Conservation (phyloP, 2,888 invertebrate genomes). For the Pegoplata infirma region DNA sequence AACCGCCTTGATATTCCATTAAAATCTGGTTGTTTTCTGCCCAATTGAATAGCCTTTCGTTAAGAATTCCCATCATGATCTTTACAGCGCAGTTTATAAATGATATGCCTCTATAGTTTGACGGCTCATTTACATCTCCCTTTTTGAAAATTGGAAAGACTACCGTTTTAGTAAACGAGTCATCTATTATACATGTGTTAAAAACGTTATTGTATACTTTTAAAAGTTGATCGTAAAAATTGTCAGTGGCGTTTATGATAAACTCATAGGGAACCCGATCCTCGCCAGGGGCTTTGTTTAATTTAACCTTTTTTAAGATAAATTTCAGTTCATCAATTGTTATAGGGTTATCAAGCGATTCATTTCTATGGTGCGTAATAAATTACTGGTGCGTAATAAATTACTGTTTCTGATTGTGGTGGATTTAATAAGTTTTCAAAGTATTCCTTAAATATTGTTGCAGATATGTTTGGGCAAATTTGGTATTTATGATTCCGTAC, state of each 20-base stretch:
- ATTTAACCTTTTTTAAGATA: not conserved
- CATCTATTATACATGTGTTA: not conserved
- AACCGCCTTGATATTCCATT: not conserved
- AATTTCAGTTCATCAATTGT: not conserved
- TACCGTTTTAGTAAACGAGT: not conserved
- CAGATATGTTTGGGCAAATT: not conserved
- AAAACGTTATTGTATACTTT: not conserved
- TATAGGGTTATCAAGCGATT: not conserved
- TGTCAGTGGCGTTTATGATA: too few species aligned
- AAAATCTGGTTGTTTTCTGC: not conserved
- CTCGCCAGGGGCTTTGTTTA: conserved; percentile 29
- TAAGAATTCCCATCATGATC: conserved; percentile 1
- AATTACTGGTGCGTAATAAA: not conserved
- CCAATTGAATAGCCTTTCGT: not conserved
- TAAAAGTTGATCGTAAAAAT: not conserved
- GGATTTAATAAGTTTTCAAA: conserved; percentile 1
- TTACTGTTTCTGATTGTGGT: not conserved
- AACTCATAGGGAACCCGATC: conserved; percentile 31
- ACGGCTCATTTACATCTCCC: not conserved
- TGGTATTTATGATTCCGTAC: conserved; percentile 1
- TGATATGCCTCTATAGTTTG: not conserved
- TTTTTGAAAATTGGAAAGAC: not conserved
- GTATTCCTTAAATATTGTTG: not conserved
- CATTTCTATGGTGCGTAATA: too few species aligned
- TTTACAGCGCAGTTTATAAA: conserved; percentile 3